Evolutionary conservation across 2,888 invertebrate genomes (phyloP).

Genomic region (Isoperla grammatica): DNA sequence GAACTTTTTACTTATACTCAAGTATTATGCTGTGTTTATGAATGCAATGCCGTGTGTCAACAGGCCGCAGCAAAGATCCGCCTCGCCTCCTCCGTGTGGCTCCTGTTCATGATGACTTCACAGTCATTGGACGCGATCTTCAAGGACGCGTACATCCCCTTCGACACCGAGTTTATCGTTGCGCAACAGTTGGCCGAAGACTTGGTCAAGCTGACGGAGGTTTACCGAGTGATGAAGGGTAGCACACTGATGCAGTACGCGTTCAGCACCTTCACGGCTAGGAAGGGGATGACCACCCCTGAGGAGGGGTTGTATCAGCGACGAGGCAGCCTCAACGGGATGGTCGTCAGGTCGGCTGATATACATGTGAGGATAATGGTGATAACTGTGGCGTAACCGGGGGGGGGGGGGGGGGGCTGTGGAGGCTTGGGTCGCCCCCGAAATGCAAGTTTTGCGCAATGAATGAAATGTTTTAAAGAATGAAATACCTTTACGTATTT

Average conservation of each 20-base stretch:
- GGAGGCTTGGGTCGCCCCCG: no score
- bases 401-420: no score
- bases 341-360: neutral
- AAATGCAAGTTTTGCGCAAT: no score
- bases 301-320: neutral
- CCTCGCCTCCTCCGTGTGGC: slow-evolving; percentile 8
- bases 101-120: slow-evolving; percentile 6
- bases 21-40: no score
- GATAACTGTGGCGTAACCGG: no score
- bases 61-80: neutral
- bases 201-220: neutral
- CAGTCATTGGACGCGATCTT: neutral
- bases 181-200: neutral
- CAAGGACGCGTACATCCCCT: slow-evolving; percentile 7
- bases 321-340: neutral
- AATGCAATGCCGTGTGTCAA: no score
- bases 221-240: neutral
- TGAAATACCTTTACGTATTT: no score
- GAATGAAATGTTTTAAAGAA: no score
- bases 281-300: neutral
- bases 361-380: neutral
- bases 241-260: neutral
- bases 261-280: neutral
- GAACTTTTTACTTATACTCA: no score
- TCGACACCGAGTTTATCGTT: slow-evolving; percentile 12